Conservation (phyloP, 2,888 invertebrate genomes). For the Drosophila imparisetae region DNA sequence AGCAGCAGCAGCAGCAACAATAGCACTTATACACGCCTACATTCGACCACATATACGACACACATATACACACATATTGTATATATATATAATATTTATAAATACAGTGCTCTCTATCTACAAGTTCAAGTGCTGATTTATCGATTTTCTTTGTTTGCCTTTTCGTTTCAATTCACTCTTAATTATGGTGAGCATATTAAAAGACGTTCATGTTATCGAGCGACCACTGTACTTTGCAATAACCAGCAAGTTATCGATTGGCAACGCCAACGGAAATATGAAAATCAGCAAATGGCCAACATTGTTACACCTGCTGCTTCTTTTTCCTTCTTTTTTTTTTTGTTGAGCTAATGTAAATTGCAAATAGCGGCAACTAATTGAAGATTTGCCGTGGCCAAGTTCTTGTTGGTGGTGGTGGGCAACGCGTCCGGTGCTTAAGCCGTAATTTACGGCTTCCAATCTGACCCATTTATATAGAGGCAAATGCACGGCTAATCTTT, state of each 20-base stretch:
- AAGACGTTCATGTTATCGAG: neutral
- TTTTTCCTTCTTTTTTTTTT: neutral
- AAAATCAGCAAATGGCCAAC: constrained; percentile 61
- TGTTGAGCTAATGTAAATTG: constrained; percentile 41
- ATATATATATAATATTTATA: neutral
- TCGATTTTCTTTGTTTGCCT: neutral
- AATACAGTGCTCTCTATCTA: neutral
- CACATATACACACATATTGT: neutral
- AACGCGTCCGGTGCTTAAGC: constrained; percentile 23
- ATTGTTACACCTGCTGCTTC: constrained; percentile 50
- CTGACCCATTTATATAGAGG: constrained; percentile 53
- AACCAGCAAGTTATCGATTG: constrained; percentile 43
- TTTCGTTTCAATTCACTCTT: neutral
- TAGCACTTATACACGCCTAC: constrained; percentile 36
- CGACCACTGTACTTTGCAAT: constrained; percentile 9
- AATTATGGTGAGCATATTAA: neutral
- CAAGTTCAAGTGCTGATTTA: neutral
- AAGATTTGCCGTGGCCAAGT: constrained; percentile 42
- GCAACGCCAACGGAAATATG: constrained; percentile 48
- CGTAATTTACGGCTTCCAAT: constrained; percentile 60
- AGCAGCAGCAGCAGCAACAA: constrained; percentile 43
- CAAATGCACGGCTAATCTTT: constrained; percentile 35
- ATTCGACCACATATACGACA: constrained; percentile 8
- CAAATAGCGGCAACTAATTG: constrained; percentile 48
- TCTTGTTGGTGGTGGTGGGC: constrained; percentile 7